Evolutionary conservation across 1,140 invertebrate species (phyloP).

Genomic region (Tetramorium parvispinum): DNA sequence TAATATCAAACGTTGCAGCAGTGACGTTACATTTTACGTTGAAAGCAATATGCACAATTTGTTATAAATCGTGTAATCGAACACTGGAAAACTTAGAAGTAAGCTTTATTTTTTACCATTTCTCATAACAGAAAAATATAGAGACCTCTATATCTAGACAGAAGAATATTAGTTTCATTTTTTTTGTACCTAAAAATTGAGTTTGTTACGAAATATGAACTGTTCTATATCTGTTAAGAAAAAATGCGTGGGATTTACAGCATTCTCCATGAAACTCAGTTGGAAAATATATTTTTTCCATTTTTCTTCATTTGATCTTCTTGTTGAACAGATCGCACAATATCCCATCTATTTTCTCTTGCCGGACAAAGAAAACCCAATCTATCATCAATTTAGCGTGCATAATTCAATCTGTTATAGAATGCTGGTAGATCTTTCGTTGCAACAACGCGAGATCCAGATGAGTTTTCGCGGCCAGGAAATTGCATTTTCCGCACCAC

Average conservation of each 20-base stretch:
- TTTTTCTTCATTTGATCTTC: conserved; percentile 20
- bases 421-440: not conserved
- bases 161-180: not conserved
- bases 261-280: not conserved
- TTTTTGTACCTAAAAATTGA: not conserved
- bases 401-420: conserved; percentile 33
- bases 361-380: conserved; percentile 2
- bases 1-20: conserved; percentile 1
- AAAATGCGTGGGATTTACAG: not conserved
- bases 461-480: conserved; percentile 38
- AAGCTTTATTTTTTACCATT: not conserved
- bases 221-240: not conserved
- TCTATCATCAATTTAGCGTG: conserved; percentile 31
- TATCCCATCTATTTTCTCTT: conserved; percentile 5
- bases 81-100: not conserved
- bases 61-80: not conserved
- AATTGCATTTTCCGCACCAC: conserved; percentile 39
- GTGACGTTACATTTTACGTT: not conserved
- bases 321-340: not conserved
- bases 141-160: no score
- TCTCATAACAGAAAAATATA: not conserved
- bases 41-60: not conserved
- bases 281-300: conserved; percentile 10
- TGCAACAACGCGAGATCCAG: conserved; percentile 9
- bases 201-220: not conserved